Evolutionary conservation across 2,888 invertebrate species (phyloP).

Genomic region (Thelaira solivaga): DNA sequence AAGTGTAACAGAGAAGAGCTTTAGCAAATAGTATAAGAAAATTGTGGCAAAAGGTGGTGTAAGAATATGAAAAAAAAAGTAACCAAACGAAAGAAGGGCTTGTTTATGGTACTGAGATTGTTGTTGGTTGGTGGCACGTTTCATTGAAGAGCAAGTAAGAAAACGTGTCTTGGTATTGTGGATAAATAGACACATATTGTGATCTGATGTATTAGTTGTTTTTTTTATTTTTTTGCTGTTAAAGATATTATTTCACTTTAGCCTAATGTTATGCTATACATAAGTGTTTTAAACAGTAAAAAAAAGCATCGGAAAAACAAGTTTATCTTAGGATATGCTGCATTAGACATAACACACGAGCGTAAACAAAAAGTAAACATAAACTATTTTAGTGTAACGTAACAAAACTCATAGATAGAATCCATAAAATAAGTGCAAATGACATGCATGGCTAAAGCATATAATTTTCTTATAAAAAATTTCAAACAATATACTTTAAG

Average conservation of each 20-base stretch:
- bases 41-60: constrained; percentile 1
- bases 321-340: constrained; percentile 57
- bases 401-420: neutral
- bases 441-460: constrained; percentile 53
- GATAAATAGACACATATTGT: constrained; percentile 11
- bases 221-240: neutral
- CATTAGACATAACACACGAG: constrained; percentile 40
- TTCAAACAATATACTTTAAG: constrained; percentile 33
- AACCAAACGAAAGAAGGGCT: neutral
- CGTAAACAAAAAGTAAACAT: constrained; percentile 7
- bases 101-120: constrained; percentile 57
- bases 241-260: constrained; percentile 48
- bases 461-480: constrained; percentile 23
- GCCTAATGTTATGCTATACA: constrained; percentile 47
- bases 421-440: constrained; percentile 29
- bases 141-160: constrained; percentile 50
- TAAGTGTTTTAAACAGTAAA: constrained; percentile 11
- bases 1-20: constrained; percentile 3
- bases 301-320: neutral
- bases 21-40: constrained; percentile 9
- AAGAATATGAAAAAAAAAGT: neutral
- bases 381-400: constrained; percentile 51
- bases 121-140: constrained; percentile 53
- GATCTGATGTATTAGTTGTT: constrained; percentile 10
- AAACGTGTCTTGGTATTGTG: constrained; percentile 51